Evolutionary conservation across 2,888 invertebrate genomes (phyloP).

Genomic region (Neelides folsomi): DNA sequence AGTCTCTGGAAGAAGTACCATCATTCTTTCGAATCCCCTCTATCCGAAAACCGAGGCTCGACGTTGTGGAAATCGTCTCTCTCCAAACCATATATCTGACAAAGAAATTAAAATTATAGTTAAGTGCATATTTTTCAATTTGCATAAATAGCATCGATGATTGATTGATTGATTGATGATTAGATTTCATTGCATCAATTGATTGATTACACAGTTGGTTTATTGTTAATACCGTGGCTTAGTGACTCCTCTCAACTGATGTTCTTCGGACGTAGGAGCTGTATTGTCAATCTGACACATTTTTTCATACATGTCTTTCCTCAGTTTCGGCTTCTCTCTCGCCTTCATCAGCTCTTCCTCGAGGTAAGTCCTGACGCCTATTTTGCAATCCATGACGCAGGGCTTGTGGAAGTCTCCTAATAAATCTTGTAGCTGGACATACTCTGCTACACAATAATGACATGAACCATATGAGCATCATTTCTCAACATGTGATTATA

Average conservation of each 20-base stretch:
- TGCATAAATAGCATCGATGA: too few relatives aligned
- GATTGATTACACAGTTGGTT: neutral
- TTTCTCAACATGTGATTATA: too few relatives aligned
- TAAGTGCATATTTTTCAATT: too few relatives aligned
- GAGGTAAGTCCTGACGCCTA: slow-evolving; percentile 84
- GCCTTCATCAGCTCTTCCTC: slow-evolving; percentile 91
- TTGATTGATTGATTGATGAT: neutral
- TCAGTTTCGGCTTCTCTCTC: slow-evolving; percentile 79
- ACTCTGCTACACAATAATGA: slow-evolving; percentile 38
- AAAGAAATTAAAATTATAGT: slow-evolving; percentile 6
- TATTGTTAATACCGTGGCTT: slow-evolving; percentile 54
- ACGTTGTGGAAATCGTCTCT: slow-evolving; percentile 94
- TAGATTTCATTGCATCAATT: neutral
- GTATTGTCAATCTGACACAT: slow-evolving; percentile 40
- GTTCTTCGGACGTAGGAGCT: slow-evolving; percentile 82
- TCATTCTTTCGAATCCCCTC: slow-evolving; percentile 71
- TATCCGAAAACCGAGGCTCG: slow-evolving; percentile 87
- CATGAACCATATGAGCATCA: neutral
- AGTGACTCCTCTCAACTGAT: slow-evolving; percentile 75
- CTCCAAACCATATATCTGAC: slow-evolving; percentile 77
- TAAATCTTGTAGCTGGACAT: slow-evolving; percentile 82
- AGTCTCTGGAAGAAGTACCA: slow-evolving; percentile 84
- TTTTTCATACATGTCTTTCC: slow-evolving; percentile 52
- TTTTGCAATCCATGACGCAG: slow-evolving; percentile 94
- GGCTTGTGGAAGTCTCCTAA: slow-evolving; percentile 80